Percentiles rank a stretch among this genome's conserved stretches.
These are phyloP conservation scores for Phocoena phocoena DNA, from an alignment of 2,113 vertebrate genomes.

Conservation along the genomic window DNA sequence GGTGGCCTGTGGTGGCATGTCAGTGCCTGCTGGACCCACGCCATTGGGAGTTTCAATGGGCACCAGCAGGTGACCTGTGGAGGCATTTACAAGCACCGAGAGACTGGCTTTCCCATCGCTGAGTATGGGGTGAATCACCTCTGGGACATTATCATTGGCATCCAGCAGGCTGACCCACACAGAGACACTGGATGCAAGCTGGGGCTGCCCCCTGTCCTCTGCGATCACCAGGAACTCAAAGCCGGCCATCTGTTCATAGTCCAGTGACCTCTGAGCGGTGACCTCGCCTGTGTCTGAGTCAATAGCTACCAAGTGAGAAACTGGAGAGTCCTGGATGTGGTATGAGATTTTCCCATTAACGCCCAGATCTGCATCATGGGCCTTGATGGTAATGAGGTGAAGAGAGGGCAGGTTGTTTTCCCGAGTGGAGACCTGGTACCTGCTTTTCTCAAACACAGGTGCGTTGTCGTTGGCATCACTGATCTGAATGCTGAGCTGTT, in stretches of 20 bases:
- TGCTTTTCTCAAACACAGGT: slow-evolving; percentile 87
- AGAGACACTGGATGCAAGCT: slow-evolving; percentile 85
- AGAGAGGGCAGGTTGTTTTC: slow-evolving; percentile 88
- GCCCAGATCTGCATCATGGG: slow-evolving; percentile 89
- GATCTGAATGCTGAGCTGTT: slow-evolving; percentile 88
- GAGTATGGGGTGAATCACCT: slow-evolving; percentile 86
- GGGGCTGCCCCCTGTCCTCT: slow-evolving; percentile 89
- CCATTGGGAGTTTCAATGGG: slow-evolving; percentile 51
- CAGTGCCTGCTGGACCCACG: neutral
- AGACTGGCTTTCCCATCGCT: slow-evolving; percentile 86
- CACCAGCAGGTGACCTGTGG: slow-evolving; percentile 85
- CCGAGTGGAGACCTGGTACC: slow-evolving; percentile 84
- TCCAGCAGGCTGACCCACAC: slow-evolving; percentile 89
- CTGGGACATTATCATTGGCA: slow-evolving; percentile 90
- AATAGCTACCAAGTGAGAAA: slow-evolving; percentile 84
- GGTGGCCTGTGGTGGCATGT: accelerated
- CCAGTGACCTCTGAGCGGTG: slow-evolving; percentile 85
- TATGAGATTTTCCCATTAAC: slow-evolving; percentile 91
- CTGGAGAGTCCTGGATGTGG: slow-evolving; percentile 83
- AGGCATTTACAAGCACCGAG: slow-evolving; percentile 87
- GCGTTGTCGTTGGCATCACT: slow-evolving; percentile 93
- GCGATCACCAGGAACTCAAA: slow-evolving; percentile 91
- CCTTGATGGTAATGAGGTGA: slow-evolving; percentile 86
- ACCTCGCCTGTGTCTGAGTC: slow-evolving; percentile 88
- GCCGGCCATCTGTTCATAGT: slow-evolving; percentile 87